Base-by-base conservation (phyloP, 2,113 vertebrate species). In the Rhodinocichla rosea region DNA sequence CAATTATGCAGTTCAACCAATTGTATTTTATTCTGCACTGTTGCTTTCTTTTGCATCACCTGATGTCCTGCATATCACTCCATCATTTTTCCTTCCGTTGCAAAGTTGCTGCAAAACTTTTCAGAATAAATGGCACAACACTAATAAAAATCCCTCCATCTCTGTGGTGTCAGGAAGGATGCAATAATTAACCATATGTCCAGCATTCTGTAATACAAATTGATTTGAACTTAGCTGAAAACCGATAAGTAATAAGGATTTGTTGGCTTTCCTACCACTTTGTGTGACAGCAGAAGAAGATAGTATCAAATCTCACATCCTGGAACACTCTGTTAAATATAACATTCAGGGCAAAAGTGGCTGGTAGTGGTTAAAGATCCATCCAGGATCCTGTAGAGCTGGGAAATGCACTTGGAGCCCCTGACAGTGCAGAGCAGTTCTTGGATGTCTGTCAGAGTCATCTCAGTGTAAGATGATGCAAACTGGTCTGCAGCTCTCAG, bases 201-300 rank as follows among this genome's bases (percentile, higher is more conserved):
- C 59, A 57, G 57, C 0, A 1, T 64, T 67, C 87, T 60, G 74
- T 92, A 94, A 94, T 92, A 96, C 74, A 94, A 79, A 97, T 94
- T 97, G 94, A 96, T 97, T 79, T 82, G 57, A 79, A 87, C 81
- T 50, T 87, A 82, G 65, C 74, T 76, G 70, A 87, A 96, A 97
- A 64, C 94, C 91, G 70, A 89, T 96, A 95, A 94, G 70, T 91
- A 94, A 94, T 95, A 84, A 94, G 70, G 94, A 91, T 96, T 95
- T 97, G 65, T 22, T 89, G 89, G 49, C 81, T 95, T 95, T 87
- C 64, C 70, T 95, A 28, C 77, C 14, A 65, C 70, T 76, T 69
- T 59, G 57, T 82, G 5, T 94, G 94, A 95, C 94, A 97, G 94
- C 77, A 73, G 42, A 10, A 82, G 73, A 75, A 85, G 89, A 94